Evolutionary conservation across 1,140 invertebrate genomes (phyloP).

Genomic region (Drosophila lacertosa): DNA sequence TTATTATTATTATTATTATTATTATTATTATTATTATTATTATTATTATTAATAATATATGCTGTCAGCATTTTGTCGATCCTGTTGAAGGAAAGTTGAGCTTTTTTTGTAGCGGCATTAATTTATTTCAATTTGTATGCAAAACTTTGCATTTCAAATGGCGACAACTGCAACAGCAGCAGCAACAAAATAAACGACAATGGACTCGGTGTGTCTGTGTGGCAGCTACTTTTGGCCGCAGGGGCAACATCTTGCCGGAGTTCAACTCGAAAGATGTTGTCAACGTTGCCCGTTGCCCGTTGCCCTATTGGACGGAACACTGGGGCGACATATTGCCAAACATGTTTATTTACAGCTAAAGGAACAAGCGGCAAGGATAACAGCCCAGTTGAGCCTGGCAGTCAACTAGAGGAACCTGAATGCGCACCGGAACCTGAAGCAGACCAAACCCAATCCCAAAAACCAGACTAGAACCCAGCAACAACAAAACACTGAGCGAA

Average conservation of each 20-base stretch:
- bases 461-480: not conserved
- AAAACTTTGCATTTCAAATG: slow-evolving; percentile 60
- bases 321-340: slow-evolving; percentile 69
- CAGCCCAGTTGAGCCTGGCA: not conserved
- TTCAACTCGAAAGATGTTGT: slow-evolving; percentile 28
- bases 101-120: slow-evolving; percentile 48
- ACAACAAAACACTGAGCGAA: not conserved
- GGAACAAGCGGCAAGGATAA: slow-evolving; percentile 52
- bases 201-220: slow-evolving; percentile 17
- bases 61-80: slow-evolving; percentile 1
- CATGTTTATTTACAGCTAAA: slow-evolving; percentile 75
- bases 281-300: slow-evolving; percentile 4
- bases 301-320: slow-evolving; percentile 21
- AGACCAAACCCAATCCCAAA: slow-evolving; percentile 9
- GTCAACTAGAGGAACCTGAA: not conserved
- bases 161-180: slow-evolving; percentile 16
- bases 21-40: no score
- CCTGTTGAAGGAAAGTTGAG: slow-evolving; percentile 29
- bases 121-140: slow-evolving; percentile 62
- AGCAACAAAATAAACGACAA: not conserved
- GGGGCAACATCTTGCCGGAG: slow-evolving; percentile 39
- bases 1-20: no score
- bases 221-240: slow-evolving; percentile 17
- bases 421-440: slow-evolving; percentile 25
- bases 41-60: not conserved